phyloP scores from a whole-genome alignment of 92 coral and sea anemone species.

The Bergia sp. region DNA sequence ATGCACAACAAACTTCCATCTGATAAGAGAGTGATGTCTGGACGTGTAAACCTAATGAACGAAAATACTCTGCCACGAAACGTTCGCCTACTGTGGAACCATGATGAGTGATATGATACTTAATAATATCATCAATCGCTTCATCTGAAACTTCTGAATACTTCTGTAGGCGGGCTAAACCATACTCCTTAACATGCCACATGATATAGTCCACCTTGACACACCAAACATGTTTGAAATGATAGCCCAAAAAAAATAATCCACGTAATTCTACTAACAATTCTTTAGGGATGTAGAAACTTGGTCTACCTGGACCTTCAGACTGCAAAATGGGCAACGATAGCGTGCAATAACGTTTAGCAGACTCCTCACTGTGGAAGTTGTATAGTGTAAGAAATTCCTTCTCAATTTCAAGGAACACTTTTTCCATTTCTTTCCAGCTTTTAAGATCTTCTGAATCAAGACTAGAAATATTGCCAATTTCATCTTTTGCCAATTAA shows the following conservation, averaged over 20 bases:
- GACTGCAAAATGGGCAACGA: too few species aligned
- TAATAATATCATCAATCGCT: constrained; percentile 54
- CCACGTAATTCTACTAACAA: constrained; percentile 72
- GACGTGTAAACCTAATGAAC: constrained; percentile 36
- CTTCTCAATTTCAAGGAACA: not conserved
- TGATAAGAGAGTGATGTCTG: constrained; percentile 46
- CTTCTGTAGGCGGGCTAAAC: constrained; percentile 47
- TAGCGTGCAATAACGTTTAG: too few species aligned
- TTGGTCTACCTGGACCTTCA: constrained; percentile 51
- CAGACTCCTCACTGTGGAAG: too few species aligned
- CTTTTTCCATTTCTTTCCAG: not conserved
- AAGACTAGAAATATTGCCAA: not conserved
- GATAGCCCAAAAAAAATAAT: constrained; percentile 67
- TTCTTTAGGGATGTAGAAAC: constrained; percentile 57
- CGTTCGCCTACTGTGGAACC: constrained; percentile 72
- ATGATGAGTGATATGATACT: constrained; percentile 71
- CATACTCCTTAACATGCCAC: constrained; percentile 65
- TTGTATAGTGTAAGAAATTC: not conserved
- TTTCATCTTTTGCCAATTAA: constrained; percentile 15
- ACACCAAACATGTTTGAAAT: constrained; percentile 65
- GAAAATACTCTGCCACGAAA: constrained; percentile 58
- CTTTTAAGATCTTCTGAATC: not conserved
- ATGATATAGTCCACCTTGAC: constrained; percentile 68
- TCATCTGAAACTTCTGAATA: constrained; percentile 64
- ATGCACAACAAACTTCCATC: constrained; percentile 47